phyloP scores from a whole-genome alignment of 64 coral and sea anemone genomes.

The Exaiptasia diaphana region DNA sequence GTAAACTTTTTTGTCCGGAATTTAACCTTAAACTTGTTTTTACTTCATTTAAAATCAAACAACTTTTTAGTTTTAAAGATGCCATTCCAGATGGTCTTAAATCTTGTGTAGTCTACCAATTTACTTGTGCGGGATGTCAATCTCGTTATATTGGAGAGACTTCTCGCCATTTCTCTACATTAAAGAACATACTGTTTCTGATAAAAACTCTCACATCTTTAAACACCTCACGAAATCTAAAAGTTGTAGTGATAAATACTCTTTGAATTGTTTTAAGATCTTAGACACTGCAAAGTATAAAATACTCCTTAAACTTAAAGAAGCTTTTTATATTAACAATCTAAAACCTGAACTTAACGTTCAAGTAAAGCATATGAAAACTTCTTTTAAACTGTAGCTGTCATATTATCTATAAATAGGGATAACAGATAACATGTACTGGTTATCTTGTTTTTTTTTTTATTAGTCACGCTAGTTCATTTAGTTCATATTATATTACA shows the following conservation, averaged over 20 bases:
- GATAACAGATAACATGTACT: too few species aligned
- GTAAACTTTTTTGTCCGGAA: too few species aligned
- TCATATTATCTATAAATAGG: background rate
- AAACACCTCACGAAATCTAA: background rate
- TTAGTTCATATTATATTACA: too few species aligned
- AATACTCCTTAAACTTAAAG: background rate
- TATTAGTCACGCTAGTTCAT: too few species aligned
- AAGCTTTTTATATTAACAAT: background rate
- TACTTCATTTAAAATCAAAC: background rate
- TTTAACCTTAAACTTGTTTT: too few species aligned
- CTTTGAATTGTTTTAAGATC: background rate
- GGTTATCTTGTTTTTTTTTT: too few species aligned
- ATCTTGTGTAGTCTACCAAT: slow-evolving; percentile 3
- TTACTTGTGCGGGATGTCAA: slow-evolving; percentile 1
- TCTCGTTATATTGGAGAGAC: slow-evolving; percentile 3
- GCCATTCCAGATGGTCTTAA: background rate
- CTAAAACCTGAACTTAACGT: background rate
- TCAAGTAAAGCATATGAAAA: background rate
- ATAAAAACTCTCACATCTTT: background rate
- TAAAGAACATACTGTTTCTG: background rate
- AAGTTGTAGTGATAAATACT: background rate
- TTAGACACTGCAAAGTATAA: background rate
- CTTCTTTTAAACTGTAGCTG: background rate
- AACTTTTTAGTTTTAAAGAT: slow-evolving; percentile 4
- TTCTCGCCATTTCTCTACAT: background rate